phyloP scores from a whole-genome alignment of 2,797 vertebrate species.

The Tarsius wallacei region DNA sequence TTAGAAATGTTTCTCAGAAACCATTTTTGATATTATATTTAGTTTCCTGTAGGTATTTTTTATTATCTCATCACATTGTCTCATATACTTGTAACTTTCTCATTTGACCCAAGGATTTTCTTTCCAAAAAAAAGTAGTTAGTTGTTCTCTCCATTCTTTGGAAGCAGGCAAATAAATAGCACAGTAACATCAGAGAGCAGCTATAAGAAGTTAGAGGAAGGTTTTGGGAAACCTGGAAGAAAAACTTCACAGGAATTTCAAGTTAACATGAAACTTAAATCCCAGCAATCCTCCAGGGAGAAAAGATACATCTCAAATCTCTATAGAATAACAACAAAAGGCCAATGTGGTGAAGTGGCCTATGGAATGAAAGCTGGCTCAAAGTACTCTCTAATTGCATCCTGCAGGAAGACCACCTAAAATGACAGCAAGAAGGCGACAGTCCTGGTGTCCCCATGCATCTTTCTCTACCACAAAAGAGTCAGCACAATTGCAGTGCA shows the following conservation, averaged over 20 bases:
- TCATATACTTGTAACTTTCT: neutral
- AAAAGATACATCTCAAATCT: constrained; percentile 1
- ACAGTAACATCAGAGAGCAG: neutral
- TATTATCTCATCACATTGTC: neutral
- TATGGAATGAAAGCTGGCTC: constrained; percentile 49
- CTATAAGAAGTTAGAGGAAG: neutral
- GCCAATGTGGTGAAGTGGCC: neutral
- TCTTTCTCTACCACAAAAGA: neutral
- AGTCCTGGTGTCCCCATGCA: neutral
- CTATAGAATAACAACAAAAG: constrained; percentile 16
- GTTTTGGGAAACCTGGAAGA: neutral
- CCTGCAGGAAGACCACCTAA: constrained; percentile 69
- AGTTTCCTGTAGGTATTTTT: neutral
- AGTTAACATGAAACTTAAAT: constrained; percentile 62
- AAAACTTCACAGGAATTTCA: constrained; percentile 68
- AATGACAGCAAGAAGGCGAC: constrained; percentile 23
- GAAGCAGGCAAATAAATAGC: neutral
- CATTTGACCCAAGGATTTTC: neutral
- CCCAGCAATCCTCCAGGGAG: neutral
- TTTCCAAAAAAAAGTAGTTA: constrained; percentile 26
- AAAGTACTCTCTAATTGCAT: constrained; percentile 13
- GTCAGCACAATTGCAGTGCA: neutral
- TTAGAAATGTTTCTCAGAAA: neutral
- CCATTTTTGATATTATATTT: neutral
- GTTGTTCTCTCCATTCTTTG: neutral